A percentile compares a stretch with the other conserved stretches of the same genome.
Evolutionary conservation across 2,797 vertebrate species (phyloP).

Genomic region (Sebastes minor): DNA sequence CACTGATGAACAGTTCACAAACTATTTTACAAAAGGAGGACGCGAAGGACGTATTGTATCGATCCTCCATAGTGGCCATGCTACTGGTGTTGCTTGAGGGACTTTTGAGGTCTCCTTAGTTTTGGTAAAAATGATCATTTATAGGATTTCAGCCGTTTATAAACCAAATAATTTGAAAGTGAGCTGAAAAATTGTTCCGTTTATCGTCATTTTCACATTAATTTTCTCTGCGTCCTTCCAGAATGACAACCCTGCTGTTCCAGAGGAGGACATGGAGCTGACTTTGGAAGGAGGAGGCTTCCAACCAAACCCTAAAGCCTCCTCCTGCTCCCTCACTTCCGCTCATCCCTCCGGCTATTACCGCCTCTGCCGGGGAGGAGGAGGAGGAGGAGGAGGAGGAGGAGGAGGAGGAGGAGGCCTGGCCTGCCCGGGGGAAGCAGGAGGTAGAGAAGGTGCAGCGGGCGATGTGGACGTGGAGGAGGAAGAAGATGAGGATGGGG

Average conservation of each 20-base stretch:
- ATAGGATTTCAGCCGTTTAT: neutral
- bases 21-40: no score
- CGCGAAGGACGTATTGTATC: no score
- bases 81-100: no score
- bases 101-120: no score
- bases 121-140: neutral
- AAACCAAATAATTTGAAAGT: neutral
- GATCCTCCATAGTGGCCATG: no score
- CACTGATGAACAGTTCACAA: no score
- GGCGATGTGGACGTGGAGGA: constrained; percentile 6
- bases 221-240: neutral
- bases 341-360: constrained; percentile 46
- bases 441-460: neutral
- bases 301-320: constrained; percentile 28
- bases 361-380: neutral
- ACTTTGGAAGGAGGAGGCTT: constrained; percentile 36
- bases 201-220: neutral
- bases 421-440: neutral
- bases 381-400: neutral
- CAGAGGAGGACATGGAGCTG: constrained; percentile 58
- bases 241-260: constrained; percentile 51
- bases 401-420: neutral
- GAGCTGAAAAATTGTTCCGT: neutral
- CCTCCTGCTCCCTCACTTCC: constrained; percentile 33
- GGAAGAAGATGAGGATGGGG: constrained; percentile 41